Conservation (phyloP, 2,888 invertebrate species). For the Caenorhabditis sp. region DNA sequence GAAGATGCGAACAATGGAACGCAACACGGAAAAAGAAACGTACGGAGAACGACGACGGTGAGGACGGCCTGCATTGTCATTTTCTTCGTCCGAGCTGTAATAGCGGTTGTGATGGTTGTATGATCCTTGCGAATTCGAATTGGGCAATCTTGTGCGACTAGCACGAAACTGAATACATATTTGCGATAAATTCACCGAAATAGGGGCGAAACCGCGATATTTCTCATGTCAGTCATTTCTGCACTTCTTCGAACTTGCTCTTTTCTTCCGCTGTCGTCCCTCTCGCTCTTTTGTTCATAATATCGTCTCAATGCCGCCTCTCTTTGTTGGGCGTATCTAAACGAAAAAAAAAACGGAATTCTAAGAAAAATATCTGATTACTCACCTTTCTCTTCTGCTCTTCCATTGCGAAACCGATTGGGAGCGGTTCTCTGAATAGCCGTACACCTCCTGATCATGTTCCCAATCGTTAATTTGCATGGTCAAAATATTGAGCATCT, state of each 20-base stretch:
- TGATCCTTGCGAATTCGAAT: background rate
- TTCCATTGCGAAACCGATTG: background rate
- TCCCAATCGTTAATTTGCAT: background rate
- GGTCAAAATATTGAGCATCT: background rate
- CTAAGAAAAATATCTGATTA: background rate
- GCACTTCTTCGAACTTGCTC: background rate
- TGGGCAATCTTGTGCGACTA: constrained; percentile 1
- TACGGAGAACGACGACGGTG: constrained; percentile 2
- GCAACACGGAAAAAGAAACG: background rate
- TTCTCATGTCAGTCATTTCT: background rate
- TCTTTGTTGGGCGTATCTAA: background rate
- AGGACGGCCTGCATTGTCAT: background rate
- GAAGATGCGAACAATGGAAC: background rate
- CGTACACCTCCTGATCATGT: background rate
- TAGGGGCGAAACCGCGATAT: too few species aligned
- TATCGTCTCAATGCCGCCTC: background rate
- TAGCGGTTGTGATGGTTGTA: background rate
- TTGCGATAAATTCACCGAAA: too few species aligned
- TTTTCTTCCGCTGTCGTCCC: background rate
- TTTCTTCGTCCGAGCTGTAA: constrained; percentile 12
- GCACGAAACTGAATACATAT: constrained; percentile 4
- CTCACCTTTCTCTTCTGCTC: background rate
- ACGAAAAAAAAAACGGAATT: too few species aligned
- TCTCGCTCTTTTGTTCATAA: background rate
- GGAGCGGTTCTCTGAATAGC: background rate